Percentiles rank a stretch among this genome's conserved stretches.
phyloP scores from a whole-genome alignment of 2,888 invertebrate genomes.

The Elysia crispata region DNA sequence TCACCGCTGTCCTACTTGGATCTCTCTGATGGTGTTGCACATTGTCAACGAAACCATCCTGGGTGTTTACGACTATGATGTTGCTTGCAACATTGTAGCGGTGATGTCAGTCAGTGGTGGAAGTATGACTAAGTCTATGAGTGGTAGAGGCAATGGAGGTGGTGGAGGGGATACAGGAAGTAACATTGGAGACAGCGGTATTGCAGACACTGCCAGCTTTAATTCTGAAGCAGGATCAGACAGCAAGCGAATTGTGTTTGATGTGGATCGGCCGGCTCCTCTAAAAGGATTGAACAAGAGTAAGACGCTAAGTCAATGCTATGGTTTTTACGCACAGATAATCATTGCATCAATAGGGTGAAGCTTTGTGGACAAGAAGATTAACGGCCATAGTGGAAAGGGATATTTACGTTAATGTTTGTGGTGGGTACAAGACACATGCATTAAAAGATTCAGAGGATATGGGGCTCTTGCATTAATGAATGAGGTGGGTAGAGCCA shows the following conservation, averaged over 20 bases:
- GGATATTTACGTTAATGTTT: too few species aligned
- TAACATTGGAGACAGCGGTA: slow-evolving; percentile 59
- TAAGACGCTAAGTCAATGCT: slow-evolving; percentile 50
- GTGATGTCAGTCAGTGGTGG: slow-evolving; percentile 66
- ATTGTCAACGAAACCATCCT: background rate
- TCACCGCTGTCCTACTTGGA: too few species aligned
- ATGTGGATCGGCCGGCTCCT: slow-evolving; percentile 60
- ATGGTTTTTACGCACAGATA: too few species aligned
- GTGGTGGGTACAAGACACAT: too few species aligned
- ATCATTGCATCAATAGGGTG: too few species aligned
- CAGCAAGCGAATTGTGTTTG: slow-evolving; percentile 65
- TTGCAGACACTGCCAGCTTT: slow-evolving; percentile 58
- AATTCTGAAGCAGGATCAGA: background rate
- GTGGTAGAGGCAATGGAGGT: slow-evolving; percentile 50
- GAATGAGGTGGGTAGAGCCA: too few species aligned
- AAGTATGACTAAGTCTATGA: slow-evolving; percentile 40
- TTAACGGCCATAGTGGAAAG: too few species aligned
- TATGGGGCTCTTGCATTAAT: too few species aligned
- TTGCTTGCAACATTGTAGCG: slow-evolving; percentile 58
- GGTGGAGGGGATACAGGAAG: slow-evolving; percentile 54
- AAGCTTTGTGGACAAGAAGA: too few species aligned
- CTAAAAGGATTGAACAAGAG: slow-evolving; percentile 59
- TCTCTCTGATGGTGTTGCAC: background rate
- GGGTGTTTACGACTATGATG: background rate
- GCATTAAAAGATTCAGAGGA: too few species aligned